Evolutionary conservation across 2,888 invertebrate genomes (phyloP).

Genomic region (Agrochola macilenta): DNA sequence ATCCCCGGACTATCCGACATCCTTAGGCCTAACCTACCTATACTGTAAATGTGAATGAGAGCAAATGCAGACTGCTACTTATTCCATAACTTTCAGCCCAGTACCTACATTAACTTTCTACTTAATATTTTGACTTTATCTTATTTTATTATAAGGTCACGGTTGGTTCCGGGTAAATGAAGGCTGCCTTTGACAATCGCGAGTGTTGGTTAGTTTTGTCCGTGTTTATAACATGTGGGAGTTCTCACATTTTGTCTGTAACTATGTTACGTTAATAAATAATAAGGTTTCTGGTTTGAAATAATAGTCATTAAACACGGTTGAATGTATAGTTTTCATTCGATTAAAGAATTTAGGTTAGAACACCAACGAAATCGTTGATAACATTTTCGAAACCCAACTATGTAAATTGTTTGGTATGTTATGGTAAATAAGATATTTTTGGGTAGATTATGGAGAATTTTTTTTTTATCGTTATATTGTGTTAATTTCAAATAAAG

Average conservation of each 20-base stretch:
- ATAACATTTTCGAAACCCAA: background rate
- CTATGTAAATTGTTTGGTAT: background rate
- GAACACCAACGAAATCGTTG: background rate
- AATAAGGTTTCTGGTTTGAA: background rate
- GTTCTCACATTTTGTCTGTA: constrained; percentile 1
- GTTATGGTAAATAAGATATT: background rate
- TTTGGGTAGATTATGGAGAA: background rate
- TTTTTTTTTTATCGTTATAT: background rate
- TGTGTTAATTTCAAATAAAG: constrained; percentile 9
- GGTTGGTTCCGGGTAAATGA: background rate
- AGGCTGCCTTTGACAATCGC: background rate
- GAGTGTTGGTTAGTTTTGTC: background rate
- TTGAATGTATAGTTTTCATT: background rate
- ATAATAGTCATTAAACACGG: background rate
- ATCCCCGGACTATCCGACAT: too few species aligned
- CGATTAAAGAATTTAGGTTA: background rate
- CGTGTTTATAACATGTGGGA: background rate
- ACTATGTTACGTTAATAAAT: background rate
- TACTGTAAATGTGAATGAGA: background rate
- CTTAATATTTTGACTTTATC: background rate
- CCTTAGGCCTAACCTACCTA: background rate
- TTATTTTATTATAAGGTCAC: background rate
- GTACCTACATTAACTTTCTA: background rate
- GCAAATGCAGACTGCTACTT: background rate
- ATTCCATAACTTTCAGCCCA: background rate